Base-by-base conservation (phyloP, 1,140 invertebrate genomes). In the Dendrolimus punctatus region DNA sequence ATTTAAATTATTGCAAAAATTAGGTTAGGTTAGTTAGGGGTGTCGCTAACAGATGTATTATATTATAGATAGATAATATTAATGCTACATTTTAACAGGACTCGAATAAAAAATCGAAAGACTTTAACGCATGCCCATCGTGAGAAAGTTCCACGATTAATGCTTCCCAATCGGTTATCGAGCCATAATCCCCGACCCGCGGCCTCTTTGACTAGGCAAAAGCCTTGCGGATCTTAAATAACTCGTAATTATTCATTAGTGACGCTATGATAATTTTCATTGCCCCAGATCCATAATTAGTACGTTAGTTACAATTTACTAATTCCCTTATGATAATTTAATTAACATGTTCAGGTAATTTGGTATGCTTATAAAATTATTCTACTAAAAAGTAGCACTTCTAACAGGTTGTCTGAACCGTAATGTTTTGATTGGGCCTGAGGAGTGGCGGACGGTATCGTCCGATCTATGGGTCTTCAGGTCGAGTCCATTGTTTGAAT, bases 111-210 rank as follows among this genome's bases (percentile, higher is more conserved):
- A 3, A 23, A 23, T 23, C 23, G 3, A 23, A 3, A 23, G 1
- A 23, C 3, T 41, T 59, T 73, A 76, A 67, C 64, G 58, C 62
- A 47, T 45, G 50, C 51, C 61, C 61, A 75, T 70, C 71, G 73
- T 80, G 75, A 75, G 75, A 78, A 73, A 72, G 60, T 66, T 74
- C 73, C 53, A 70, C 73, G 63, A 77, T 71, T 63, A 23, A 23
- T 23, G 51, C 55, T 58, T 60, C 55, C 53, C 64, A 68, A 70
- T 71, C 64, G 54, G 55, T 66, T 69, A 76, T 68, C 68, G 68
- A 62, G 58, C 64, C 61, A 66, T 62, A 62, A 66, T 65, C 64
- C 58, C 56, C 55, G 49, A 64, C 60, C 52, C 69, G 76, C 76
- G 76, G 73, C 61, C 54, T 69, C 72, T 79, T 79, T 79, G 72